Evolutionary conservation across 1,140 invertebrate species (phyloP), one percentile per base, ranked within the genome.

Genomic region (Calliopsis andreniformis): DNA sequence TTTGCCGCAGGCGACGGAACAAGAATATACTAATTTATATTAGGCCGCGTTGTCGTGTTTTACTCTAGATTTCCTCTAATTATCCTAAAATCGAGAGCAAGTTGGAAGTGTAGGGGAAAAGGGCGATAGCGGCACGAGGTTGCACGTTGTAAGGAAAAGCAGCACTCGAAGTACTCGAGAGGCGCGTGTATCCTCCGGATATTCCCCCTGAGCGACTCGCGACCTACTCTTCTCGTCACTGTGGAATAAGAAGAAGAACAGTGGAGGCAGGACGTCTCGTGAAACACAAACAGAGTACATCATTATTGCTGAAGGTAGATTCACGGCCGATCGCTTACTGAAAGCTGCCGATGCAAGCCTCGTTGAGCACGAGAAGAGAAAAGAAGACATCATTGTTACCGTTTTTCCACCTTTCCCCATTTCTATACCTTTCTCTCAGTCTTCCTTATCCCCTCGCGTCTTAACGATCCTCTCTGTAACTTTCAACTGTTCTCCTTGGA

Each of bases 231-330:
- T 23, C 39, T 30, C 47, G 14, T 3, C 43, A 7, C 58, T 43
- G 6, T 12, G 8, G 56, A 39, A 20, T 20, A 59, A 25, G 30
- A 53, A 64, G 32, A 39, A 30, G 20, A 18, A 23, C 4, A n/a
- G 10, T 43, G 0, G 20, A 20, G 61, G 25, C 8, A 4, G 49
- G 3, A 47, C 70, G 39, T n/a, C 42, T 42, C 59, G 62, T 28
- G 58, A 67, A 76, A 71, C 45, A 64, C 62, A 86, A 83, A 86
- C 70, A 78, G 56, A 45, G 75, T 80, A 79, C 80, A 83, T 88
- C 85, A 84, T 88, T 88, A 88, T 87, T 85, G 76, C 45, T 67
- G 85, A 80, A 83, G 70, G 75, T 81, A 78, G 80, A 86, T 86
- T 88, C 79, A 84, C 82, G 82, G 77, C 79, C 82, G 81, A 88